phyloP scores from a whole-genome alignment of 2,113 vertebrate species.

The Drymodes brunneopygia region DNA sequence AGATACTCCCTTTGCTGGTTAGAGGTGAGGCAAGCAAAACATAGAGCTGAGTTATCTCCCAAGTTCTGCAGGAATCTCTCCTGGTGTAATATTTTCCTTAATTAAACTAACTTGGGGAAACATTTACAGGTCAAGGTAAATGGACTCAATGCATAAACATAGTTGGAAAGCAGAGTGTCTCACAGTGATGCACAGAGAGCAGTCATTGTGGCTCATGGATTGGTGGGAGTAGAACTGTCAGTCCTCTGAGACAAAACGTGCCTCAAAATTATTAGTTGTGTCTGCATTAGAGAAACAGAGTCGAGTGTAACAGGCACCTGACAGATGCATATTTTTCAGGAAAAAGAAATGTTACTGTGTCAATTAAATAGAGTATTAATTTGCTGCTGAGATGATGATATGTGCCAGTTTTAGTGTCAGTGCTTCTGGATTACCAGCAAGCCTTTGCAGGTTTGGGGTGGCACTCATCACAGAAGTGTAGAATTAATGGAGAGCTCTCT shows the following conservation, averaged over 20 bases:
- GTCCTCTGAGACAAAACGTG: background rate
- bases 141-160: background rate
- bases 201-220: background rate
- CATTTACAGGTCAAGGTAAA: background rate
- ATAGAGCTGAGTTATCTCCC: background rate
- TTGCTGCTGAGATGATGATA: background rate
- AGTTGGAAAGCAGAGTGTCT: background rate
- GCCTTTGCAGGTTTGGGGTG: background rate
- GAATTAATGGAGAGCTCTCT: background rate
- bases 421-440: background rate
- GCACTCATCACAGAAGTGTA: rapidly evolving
- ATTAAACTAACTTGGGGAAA: background rate
- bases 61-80: background rate
- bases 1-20: background rate
- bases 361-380: conserved; percentile 7
- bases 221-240: background rate
- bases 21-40: background rate
- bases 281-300: background rate
- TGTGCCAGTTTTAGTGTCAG: background rate
- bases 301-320: background rate
- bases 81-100: background rate
- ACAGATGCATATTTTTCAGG: background rate
- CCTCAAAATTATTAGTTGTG: background rate
- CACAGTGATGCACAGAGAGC: background rate
- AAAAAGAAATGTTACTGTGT: background rate